Base-by-base conservation (phyloP, 1,140 invertebrate species). In the Sipha flava region DNA sequence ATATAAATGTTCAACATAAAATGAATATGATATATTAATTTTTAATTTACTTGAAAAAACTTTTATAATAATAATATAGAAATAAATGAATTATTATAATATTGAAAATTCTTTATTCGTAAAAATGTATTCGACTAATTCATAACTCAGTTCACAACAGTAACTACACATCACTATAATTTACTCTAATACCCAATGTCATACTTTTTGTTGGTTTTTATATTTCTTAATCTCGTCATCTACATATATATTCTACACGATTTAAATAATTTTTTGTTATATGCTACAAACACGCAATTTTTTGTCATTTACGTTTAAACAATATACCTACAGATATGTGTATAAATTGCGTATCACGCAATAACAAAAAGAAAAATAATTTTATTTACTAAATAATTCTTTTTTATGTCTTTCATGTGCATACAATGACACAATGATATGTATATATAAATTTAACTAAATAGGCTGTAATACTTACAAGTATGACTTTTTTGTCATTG, bases 281-380 rank as follows among this genome's bases (percentile, higher is more conserved):
- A 29, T 31, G 34, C 66, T 10, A 45, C 29, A 70, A 70, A 70
- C 66, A 70, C 66, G 66, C 66, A 12, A 70, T 29, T 70, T 70
- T 29, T 45, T n/a, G 14, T 12, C 66, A n/a, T 66, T 12, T 40
- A 47, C 2, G 18, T 16, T 29, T 45, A 29, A 14, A 23, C 18
- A 45, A 18, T 43, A 2, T 45, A 68, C 21, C 10, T 43, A 29
- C n/a, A 45, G 29, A 29, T 47, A 70, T 29, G 16, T n/a, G 45
- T 68, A 29, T 26, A 70, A 70, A 70, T 47, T 29, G 47, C 40
- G 18, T 23, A 70, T 70, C 66, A 70, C 66, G 66, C 66, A 47
- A 70, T 68, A 16, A 14, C 31, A 26, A 4, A 43, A 66, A 40
- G 43, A 43, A 23, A 7, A 18, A 12, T 23, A 6, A 7, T 16